Evolutionary conservation across 92 coral and sea anemone species (phyloP), one percentile per base, ranked within the genome.

Genomic region (Umimayanthus chanpuru): DNA sequence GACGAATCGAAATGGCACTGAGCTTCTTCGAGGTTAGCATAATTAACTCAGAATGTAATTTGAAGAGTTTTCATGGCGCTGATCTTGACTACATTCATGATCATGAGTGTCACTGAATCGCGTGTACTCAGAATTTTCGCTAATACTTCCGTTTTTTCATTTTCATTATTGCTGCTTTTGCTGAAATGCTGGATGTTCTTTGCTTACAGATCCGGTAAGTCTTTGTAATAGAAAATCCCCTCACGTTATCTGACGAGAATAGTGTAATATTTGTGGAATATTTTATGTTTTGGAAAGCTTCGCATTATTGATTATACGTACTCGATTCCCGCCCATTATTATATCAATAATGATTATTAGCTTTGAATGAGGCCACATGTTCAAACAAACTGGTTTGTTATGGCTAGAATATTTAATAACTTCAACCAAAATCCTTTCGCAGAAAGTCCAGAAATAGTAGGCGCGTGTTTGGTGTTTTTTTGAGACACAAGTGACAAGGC

Each of bases 141-240:
- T 41, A 68, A 68, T 28, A 58, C 49, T 73, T 68, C 81, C 38
- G 39, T 47, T 47, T 58, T 82, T 81, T 12, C 68, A 12, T 82
- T 76, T 88, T 76, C 81, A 68, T 87, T 56, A 43, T 61, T 77
- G 73, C 10, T 77, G 85, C 56, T 39, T 76, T 76, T 71, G 64
- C 73, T 70, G 84, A 73, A 79, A 55, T 29, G 81, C 39, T 78
- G 93, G 91, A 78, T 83, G 49, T 50, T 68, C 88, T 68, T 71
- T 73, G 53, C 44, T 56, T 28, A 64, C 70, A 91, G 93, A 91
- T 28, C 89, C 93, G 91, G 93, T 91, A 84, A 91, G 93, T 73
- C 72, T 23, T 18, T 4, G 29, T 11, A 50, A 26, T 28, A 5
- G 12, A 26, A 55, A 23, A 6, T 25, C 50, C 20, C 50, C 14